Base-by-base conservation (phyloP, 1,140 invertebrate species). In the Pseudomyrmex flavicornis region DNA sequence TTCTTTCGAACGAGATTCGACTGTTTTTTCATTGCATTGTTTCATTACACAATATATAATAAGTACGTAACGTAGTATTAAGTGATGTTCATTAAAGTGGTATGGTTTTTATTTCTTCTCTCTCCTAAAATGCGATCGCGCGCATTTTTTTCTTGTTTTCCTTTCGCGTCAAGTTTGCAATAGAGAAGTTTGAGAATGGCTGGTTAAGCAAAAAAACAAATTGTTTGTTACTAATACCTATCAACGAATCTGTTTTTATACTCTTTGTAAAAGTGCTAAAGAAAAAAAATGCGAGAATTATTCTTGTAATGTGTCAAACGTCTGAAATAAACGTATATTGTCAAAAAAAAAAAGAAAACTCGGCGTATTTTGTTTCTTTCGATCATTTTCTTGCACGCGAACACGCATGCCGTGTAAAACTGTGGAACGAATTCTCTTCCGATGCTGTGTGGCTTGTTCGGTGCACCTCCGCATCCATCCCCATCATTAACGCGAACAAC, bases 151-250 rank as follows among this genome's bases (percentile, higher is more conserved):
- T 35, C 7, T 65, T 35, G 0, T 35, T 35, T 35, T 65, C 12
- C 10, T 1, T n/a, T 20, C 59, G 50, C 44, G 35, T 35, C 7
- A 35, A 58, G 74, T 50, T 65, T 76, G 84, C 70, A 58, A 86
- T 56, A 85, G 44, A 79, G 35, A 85, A 76, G 88, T 91, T 86
- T 90, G 90, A 91, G 90, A 91, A 92, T 92, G 90, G 89, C 90
- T 92, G 90, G 56, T 86, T 58, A 68, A 75, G 65, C 22, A 69
- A 68, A 17, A 68, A 17, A 74, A 61, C 63, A 62, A 73, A 80
- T 48, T 65, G 82, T 58, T 58, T 88, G 74, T 69, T 86, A 52
- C 2, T 17, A 26, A 26, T 82, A 74, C 8, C 15, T 84, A 54
- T 69, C 73, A 80, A 84, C 50, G 46, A 82, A 50, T 35, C 35